phyloP scores from a whole-genome alignment of 2,113 vertebrate species.

The Zapornia atra region DNA sequence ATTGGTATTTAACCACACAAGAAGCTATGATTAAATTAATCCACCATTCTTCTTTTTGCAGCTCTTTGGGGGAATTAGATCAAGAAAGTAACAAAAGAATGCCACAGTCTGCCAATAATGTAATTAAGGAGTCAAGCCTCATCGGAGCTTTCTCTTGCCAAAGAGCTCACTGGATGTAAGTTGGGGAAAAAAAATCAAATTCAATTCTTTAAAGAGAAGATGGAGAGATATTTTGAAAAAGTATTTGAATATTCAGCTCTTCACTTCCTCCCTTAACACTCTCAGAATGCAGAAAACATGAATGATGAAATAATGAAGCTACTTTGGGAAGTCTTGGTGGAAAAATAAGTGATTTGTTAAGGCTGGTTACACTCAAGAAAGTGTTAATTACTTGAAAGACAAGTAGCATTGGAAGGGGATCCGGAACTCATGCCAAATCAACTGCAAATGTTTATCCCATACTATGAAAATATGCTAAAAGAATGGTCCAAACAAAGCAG shows the following conservation, averaged over 20 bases:
- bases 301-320: neutral
- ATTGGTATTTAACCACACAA: constrained; percentile 31
- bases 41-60: constrained; percentile 44
- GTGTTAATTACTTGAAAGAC: neutral
- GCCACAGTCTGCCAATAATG: constrained; percentile 37
- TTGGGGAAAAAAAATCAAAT: neutral
- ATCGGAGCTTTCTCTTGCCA: constrained; percentile 46
- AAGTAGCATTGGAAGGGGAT: neutral
- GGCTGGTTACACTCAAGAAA: neutral
- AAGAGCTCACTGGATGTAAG: neutral
- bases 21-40: constrained; percentile 55
- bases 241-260: neutral
- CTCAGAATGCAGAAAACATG: neutral
- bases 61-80: constrained; percentile 46
- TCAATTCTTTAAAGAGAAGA: neutral
- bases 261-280: neutral
- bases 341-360: neutral
- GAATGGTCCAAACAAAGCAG: neutral
- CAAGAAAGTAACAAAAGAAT: constrained; percentile 58
- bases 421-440: neutral
- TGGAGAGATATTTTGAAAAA: neutral
- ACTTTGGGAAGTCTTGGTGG: neutral
- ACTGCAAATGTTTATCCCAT: neutral
- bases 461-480: accelerated
- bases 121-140: constrained; percentile 49